Evolutionary conservation across 2,113 vertebrate species (phyloP).

Genomic region (Rhea pennata): DNA sequence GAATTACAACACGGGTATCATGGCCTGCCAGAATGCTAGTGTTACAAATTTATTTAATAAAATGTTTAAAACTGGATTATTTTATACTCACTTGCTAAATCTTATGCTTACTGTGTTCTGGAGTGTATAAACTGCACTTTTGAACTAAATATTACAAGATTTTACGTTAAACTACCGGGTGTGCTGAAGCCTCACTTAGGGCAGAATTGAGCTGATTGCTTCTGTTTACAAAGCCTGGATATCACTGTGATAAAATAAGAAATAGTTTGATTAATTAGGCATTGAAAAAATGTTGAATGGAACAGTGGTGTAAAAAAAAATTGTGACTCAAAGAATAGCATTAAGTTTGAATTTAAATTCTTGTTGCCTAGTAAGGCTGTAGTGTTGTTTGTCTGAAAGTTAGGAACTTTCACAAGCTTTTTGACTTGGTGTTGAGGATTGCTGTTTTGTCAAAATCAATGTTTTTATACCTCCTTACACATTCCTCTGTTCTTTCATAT

Average conservation of each 20-base stretch:
- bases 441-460: background rate
- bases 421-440: background rate
- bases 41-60: background rate
- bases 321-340: background rate
- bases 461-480: background rate
- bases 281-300: background rate
- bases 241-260: background rate
- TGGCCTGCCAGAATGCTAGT: background rate
- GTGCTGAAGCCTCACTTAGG: background rate
- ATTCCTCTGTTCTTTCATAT: background rate
- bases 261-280: background rate
- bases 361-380: background rate
- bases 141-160: background rate
- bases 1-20: background rate
- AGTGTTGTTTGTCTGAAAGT: background rate
- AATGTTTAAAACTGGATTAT: background rate
- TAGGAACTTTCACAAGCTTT: background rate
- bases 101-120: background rate
- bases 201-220: background rate
- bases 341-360: background rate
- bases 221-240: background rate
- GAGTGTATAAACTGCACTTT: background rate
- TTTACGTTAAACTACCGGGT: background rate
- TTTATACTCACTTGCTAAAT: background rate
- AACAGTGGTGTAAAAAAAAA: background rate